Percentiles rank a stretch among this genome's conserved stretches.
Conservation (phyloP, 2,797 vertebrate species). For the Phaenicophaeus curvirostris region DNA sequence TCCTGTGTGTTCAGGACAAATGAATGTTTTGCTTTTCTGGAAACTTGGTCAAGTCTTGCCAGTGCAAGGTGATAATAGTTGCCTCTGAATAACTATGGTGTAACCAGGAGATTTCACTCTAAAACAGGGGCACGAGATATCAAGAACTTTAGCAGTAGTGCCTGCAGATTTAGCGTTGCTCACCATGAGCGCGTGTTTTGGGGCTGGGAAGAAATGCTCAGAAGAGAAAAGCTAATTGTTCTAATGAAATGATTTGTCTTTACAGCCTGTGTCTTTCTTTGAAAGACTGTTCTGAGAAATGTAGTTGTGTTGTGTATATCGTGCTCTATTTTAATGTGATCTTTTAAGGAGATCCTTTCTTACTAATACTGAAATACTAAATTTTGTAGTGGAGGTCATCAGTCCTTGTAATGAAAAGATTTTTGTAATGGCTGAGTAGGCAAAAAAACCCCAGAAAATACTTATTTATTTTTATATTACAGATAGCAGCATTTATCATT, state of each 20-base stretch:
- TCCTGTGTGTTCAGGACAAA: not conserved
- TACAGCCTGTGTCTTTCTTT: not conserved
- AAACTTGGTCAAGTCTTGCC: not conserved
- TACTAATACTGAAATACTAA: not conserved
- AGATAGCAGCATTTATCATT: slow-evolving; percentile 33
- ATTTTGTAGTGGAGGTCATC: not conserved
- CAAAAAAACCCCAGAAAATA: not conserved
- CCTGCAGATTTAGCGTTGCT: not conserved
- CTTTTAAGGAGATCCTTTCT: not conserved
- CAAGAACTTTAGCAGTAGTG: not conserved
- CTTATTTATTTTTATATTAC: not conserved
- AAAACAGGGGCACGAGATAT: not conserved
- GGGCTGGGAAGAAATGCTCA: not conserved
- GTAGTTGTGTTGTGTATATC: not conserved
- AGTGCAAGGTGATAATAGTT: not conserved
- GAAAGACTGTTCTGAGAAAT: not conserved
- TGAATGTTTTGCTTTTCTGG: not conserved
- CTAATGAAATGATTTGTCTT: not conserved
- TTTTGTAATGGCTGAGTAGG: not conserved
- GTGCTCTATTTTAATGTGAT: not conserved
- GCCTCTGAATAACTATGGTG: not conserved
- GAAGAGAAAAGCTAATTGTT: not conserved
- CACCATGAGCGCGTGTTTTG: not conserved
- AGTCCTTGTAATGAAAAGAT: not conserved
- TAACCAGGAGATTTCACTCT: not conserved